Conservation (phyloP, 2,888 invertebrate species). For the Callyntrura guangdongensis region DNA sequence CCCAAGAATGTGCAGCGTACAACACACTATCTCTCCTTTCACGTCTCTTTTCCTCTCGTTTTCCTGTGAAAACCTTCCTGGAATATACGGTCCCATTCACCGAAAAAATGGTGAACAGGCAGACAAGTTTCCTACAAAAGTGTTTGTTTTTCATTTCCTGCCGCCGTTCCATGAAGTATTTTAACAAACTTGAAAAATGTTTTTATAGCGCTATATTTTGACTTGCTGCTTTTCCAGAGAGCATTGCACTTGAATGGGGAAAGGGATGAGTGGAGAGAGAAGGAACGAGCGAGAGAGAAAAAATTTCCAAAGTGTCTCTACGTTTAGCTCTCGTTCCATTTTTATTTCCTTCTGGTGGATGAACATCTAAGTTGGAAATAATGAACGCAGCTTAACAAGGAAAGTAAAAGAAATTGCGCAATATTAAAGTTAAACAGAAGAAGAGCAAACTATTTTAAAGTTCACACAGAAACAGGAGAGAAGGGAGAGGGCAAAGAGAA, state of each 20-base stretch:
- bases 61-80: too few relatives aligned
- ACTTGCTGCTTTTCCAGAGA: not conserved
- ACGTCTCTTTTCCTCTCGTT: too few relatives aligned
- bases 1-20: not conserved
- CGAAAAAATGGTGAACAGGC: not conserved
- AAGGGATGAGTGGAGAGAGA: not conserved
- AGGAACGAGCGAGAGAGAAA: too few relatives aligned
- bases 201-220: not conserved
- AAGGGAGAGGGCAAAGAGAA: not conserved
- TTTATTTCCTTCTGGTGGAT: not conserved
- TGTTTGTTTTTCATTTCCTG: conserved; percentile 2
- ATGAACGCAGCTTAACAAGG: not conserved
- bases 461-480: not conserved
- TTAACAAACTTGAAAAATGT: conserved; percentile 14
- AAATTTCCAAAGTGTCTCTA: not conserved
- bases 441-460: conserved; percentile 11
- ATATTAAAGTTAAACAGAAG: not conserved
- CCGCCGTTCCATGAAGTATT: not conserved
- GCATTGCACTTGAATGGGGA: not conserved
- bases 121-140: conserved; percentile 5
- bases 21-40: too few relatives aligned
- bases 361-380: conserved; percentile 17
- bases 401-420: conserved; percentile 35
- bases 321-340: not conserved
- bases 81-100: too few relatives aligned